phyloP scores from a whole-genome alignment of 2,113 vertebrate species.

The Tetrax tetrax region DNA sequence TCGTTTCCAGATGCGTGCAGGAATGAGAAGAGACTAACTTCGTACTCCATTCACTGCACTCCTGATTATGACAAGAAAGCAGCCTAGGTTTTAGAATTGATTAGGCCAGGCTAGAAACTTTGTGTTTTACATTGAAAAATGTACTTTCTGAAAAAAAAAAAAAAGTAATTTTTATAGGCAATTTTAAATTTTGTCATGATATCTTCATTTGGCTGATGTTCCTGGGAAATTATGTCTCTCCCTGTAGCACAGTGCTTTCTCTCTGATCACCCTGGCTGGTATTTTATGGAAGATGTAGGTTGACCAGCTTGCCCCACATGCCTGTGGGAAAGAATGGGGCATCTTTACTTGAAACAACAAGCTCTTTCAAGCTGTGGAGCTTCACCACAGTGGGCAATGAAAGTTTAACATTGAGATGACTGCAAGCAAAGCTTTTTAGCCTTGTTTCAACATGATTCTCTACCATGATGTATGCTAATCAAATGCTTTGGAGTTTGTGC shows the following conservation, averaged over 20 bases:
- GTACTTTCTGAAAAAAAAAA: not conserved
- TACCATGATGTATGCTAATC: not conserved
- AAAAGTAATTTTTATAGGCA: not conserved
- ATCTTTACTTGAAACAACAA: not conserved
- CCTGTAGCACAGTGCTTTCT: not conserved
- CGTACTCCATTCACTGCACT: not conserved
- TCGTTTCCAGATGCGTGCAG: not conserved
- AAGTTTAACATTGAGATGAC: not conserved
- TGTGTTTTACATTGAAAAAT: not conserved
- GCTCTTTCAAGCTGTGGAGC: not conserved
- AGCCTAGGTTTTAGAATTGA: not conserved
- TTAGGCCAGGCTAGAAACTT: not conserved
- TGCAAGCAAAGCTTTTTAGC: not conserved
- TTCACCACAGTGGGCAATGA: not conserved
- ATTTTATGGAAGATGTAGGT: not conserved
- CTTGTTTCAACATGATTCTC: not conserved
- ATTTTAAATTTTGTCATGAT: not conserved
- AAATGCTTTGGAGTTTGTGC: not conserved
- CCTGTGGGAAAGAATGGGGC: not conserved
- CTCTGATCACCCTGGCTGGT: not conserved
- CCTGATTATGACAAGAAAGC: not conserved
- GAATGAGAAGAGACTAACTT: not conserved
- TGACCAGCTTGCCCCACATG: not conserved
- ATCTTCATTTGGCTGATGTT: not conserved
- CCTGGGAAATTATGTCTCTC: not conserved